These are phyloP conservation scores for Choloepus didactylus DNA, from an alignment of 2,797 vertebrate genomes.

Conservation along the genomic window DNA sequence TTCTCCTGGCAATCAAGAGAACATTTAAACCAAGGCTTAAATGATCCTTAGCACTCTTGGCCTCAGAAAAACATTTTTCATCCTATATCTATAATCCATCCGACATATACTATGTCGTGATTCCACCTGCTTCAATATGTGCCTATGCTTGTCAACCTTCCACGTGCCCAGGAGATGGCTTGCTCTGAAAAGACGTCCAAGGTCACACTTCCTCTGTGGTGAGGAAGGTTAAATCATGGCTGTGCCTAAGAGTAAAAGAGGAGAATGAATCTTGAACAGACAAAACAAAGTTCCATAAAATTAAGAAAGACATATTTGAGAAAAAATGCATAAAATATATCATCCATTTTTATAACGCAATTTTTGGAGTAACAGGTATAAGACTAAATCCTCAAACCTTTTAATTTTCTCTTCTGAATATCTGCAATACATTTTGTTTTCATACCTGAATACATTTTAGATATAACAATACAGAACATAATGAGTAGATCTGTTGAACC, in stretches of 20 bases:
- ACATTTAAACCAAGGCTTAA: background rate
- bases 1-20: background rate
- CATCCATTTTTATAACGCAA: background rate
- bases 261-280: background rate
- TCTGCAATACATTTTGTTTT: background rate
- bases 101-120: background rate
- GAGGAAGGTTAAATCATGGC: background rate
- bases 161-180: background rate
- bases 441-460: background rate
- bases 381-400: background rate
- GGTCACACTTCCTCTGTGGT: background rate
- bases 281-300: background rate
- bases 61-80: background rate
- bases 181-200: background rate
- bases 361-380: background rate
- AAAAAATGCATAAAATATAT: background rate
- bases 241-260: background rate
- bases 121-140: background rate
- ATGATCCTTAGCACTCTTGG: background rate
- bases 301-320: background rate
- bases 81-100: background rate
- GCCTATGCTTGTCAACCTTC: background rate
- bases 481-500: slow-evolving; percentile 42
- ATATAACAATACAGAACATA: background rate
- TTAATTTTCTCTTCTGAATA: slow-evolving; percentile 25